These are phyloP conservation scores for Saxicola maurus DNA, from an alignment of 2,797 vertebrate species.

Conservation along the genomic window DNA sequence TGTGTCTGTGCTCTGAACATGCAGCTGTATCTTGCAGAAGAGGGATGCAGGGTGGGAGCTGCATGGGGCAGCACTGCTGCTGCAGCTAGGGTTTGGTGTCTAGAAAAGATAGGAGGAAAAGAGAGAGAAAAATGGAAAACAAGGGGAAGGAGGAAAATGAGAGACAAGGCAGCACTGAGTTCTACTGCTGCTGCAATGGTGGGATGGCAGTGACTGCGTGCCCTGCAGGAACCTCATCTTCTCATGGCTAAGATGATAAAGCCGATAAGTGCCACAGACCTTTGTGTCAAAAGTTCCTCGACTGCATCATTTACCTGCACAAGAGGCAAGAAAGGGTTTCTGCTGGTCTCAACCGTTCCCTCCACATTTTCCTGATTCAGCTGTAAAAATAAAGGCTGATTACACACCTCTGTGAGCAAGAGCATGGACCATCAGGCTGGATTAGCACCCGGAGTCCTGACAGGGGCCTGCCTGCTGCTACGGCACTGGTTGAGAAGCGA, in stretches of 20 bases:
- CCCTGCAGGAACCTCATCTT: not conserved
- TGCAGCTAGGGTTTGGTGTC: fast-evolving
- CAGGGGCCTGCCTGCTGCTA: not conserved
- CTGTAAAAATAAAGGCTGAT: not conserved
- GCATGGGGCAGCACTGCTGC: not conserved
- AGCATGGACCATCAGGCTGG: not conserved
- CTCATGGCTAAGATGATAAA: not conserved
- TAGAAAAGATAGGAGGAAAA: not conserved
- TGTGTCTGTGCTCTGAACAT: not conserved
- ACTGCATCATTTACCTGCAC: not conserved
- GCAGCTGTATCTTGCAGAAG: not conserved
- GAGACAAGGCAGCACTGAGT: not conserved
- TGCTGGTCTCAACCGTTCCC: not conserved
- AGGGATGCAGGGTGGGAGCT: not conserved
- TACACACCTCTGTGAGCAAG: not conserved
- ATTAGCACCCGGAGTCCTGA: not conserved
- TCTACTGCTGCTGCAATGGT: not conserved
- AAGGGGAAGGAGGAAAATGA: not conserved
- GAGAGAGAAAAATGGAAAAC: not conserved
- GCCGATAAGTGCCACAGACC: not conserved
- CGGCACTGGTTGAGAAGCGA: not conserved
- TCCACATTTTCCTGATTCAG: not conserved
- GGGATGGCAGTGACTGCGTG: fast-evolving
- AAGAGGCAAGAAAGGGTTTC: not conserved
- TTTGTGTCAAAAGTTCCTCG: not conserved